Evolutionary conservation across 2,888 invertebrate species (phyloP), one percentile per base, ranked within the genome.

Genomic region (Hesperia comma): DNA sequence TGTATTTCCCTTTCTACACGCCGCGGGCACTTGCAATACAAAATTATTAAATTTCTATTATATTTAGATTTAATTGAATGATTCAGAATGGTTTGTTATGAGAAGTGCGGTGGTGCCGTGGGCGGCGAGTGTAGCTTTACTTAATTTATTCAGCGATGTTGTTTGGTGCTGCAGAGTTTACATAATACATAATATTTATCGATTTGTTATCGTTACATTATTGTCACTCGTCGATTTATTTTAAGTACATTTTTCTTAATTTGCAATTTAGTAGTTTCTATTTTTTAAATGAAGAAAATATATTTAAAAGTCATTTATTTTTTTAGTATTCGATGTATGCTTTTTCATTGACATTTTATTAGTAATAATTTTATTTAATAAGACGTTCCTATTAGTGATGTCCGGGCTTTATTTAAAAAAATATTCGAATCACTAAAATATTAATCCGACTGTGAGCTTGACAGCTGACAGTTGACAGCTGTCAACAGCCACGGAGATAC

Each of bases 131-230:
- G 64, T 75, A 76, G 73, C 69, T 71, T 73, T 71, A 72, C 69
- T 63, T 74, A 74, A 76, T 75, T 76, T 76, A 76, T 76, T 76
- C 64, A 61, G 64, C 60, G 69, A 70, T 71, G 67, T 69, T 72
- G 70, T 74, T 77, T 70, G 79, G 80, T 80, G 76, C 80, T 78
- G 73, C 76, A 70, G 74, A 75, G 71, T 76, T 70, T 72, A 66
- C 67, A 66, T 67, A 70, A 68, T 71, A 58, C n/a, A 26, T 26
- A 26, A 54, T 57, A 57, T 60, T 66, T 55, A 41, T 60, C 54
- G 43, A 37, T 53, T 53, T 33, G 57, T 60, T 60, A 60, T 64
- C 41, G 58, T 54, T 54, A 51, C 40, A 63, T 53, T 54, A 51
- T 69, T 61, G 57, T 67, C 32, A 41, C 51, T 41, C 49, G 55